phyloP scores from a whole-genome alignment of 35 echinoderm and acorn worm genomes.

The Amphiura filiformis region DNA sequence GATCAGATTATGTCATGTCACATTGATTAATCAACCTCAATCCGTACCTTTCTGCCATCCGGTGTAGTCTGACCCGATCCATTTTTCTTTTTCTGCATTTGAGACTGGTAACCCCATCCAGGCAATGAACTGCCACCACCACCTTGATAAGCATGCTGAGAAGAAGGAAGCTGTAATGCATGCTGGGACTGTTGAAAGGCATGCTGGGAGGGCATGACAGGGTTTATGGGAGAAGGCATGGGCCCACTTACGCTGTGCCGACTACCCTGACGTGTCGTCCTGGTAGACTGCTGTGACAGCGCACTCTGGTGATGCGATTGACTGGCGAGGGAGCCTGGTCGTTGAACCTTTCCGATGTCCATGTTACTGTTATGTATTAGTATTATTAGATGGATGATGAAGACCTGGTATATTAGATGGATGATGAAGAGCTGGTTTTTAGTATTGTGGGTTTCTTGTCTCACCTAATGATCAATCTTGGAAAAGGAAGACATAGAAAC shows the following conservation, averaged over 20 bases:
- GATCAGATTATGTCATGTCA: too few species aligned
- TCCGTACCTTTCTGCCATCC: background rate
- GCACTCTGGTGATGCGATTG: background rate
- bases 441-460: too few species aligned
- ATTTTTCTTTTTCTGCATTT: conserved; percentile 5
- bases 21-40: too few species aligned
- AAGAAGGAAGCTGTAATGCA: background rate
- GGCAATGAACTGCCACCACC: background rate
- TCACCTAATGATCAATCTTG: too few species aligned
- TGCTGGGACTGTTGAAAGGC: conserved; percentile 5
- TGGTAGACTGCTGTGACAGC: background rate
- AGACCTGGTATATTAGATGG: too few species aligned
- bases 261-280: background rate
- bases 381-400: too few species aligned
- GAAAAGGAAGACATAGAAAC: too few species aligned
- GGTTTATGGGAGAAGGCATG: background rate
- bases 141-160: background rate
- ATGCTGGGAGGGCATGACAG: background rate
- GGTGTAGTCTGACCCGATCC: background rate
- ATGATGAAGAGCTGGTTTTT: too few species aligned
- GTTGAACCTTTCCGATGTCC: background rate
- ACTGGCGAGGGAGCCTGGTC: background rate
- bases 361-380: too few species aligned
- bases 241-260: background rate
- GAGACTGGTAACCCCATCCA: background rate